These are phyloP conservation scores for Saccopteryx leptura DNA, from an alignment of 2,113 vertebrate species.

Conservation along the genomic window DNA sequence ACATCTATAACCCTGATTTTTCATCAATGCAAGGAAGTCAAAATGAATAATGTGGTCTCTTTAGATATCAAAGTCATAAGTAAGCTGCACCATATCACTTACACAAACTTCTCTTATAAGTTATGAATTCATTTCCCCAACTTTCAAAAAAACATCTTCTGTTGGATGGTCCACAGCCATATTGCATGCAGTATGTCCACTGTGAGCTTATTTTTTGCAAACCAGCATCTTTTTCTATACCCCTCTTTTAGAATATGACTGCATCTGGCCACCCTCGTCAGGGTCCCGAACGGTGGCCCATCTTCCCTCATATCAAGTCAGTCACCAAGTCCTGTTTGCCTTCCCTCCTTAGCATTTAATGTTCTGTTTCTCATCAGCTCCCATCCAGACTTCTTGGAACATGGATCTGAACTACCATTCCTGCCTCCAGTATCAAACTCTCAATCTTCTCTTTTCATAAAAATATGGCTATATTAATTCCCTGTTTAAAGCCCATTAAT, in stretches of 20 bases:
- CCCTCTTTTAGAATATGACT: neutral
- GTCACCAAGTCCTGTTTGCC: neutral
- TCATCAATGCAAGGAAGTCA: neutral
- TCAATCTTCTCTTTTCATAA: neutral
- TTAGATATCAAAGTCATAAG: neutral
- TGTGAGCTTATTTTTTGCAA: neutral
- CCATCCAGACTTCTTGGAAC: neutral
- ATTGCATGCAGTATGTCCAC: neutral
- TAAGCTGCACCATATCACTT: neutral
- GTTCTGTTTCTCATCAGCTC: neutral
- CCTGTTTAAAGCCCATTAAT: neutral
- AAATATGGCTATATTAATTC: neutral
- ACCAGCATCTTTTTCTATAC: neutral
- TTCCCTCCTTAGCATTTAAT: neutral
- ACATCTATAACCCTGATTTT: neutral
- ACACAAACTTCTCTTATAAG: neutral
- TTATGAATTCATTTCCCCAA: conserved; percentile 24
- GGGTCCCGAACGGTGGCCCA: neutral
- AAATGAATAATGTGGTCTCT: neutral
- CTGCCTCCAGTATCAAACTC: conserved; percentile 2
- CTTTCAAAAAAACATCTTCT: neutral
- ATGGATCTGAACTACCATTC: neutral
- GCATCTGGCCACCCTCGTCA: neutral
- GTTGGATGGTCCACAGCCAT: neutral
- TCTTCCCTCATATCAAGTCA: neutral